A percentile compares a stretch with the other conserved stretches of the same genome.
phyloP scores from a whole-genome alignment of 2,888 invertebrate genomes.

The Agrenia bidenticulata region DNA sequence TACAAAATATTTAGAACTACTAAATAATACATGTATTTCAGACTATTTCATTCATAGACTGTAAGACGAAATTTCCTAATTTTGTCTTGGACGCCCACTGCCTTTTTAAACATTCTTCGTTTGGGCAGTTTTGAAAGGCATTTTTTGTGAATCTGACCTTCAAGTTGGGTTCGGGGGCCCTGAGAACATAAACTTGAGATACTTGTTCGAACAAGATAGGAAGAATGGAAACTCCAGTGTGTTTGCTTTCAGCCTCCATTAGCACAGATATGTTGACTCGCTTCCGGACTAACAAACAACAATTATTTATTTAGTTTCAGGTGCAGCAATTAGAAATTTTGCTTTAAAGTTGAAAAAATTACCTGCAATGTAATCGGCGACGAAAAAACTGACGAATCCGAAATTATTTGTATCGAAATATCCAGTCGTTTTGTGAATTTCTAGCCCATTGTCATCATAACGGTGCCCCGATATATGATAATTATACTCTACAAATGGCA shows the following conservation, averaged over 20 bases:
- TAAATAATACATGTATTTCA: too few species aligned
- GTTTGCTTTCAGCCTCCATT: too few species aligned
- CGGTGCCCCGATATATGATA: conserved; percentile 59
- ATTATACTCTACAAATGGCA: conserved; percentile 85
- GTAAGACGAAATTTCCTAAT: conserved; percentile 30
- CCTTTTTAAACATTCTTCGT: conserved; percentile 24
- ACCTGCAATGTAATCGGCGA: conserved; percentile 75
- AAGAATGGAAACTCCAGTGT: too few species aligned
- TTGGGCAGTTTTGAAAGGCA: neutral
- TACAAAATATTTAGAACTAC: too few species aligned
- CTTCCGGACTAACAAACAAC: too few species aligned
- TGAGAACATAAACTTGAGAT: too few species aligned
- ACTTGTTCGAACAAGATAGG: too few species aligned
- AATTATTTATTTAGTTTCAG: too few species aligned
- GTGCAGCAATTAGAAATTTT: too few species aligned
- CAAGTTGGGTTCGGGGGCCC: conserved; percentile 23
- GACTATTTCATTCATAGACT: too few species aligned
- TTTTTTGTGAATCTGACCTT: conserved; percentile 13
- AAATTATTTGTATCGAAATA: conserved; percentile 75
- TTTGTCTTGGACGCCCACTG: conserved; percentile 27
- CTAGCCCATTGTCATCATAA: conserved; percentile 55
- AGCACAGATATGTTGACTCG: too few species aligned
- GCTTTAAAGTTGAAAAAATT: too few species aligned
- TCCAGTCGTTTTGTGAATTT: conserved; percentile 73
- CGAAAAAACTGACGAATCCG: conserved; percentile 77